Base-by-base conservation (phyloP, 2,797 vertebrate genomes). In the Erethizon dorsatum region DNA sequence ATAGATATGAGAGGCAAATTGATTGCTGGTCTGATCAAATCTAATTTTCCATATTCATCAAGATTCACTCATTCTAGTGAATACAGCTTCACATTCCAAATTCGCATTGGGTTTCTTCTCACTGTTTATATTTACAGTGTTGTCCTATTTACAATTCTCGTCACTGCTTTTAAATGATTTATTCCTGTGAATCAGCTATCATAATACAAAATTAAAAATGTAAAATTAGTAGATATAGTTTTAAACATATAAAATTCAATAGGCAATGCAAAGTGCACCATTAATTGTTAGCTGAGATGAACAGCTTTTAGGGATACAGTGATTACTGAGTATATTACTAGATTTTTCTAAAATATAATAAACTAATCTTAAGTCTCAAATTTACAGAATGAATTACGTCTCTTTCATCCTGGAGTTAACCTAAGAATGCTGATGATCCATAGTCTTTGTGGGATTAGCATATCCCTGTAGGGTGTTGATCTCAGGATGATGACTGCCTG, bases 11-110 rank as follows among this genome's bases (percentile, higher is more conserved):
- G 93, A 93, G 80, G 90, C 88, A 95, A 96, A 97, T 92, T 96
- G 96, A 97, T 94, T 86, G 97, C 97, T 95, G 83, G 82, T 88
- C 97, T 96, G 85, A 94, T 94, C 83, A 90, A 96, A 97, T 96
- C 89, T 86, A 96, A 79, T 97, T 95, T 97, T 96, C 96, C 94
- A 3, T 97, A 95, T 83, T 94, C 94, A 90, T 93, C 95, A 54
- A 75, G 89, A 97, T 85, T 61, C 79, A 20, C 77, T 82, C 50
- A 91, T 93, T 92, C 92, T 79, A 63, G 88, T n/a, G 33, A 26
- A 87, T 18, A 52, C 26, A 65, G 83, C 59, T 80, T 77, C 56
- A n/a, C 37, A 18, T 79, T 85, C 7, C 0, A 37, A 26, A 47
- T 59, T 69, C 11, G 13, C 61, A 52, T 37, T 45, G 37, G 63